Percentiles rank a stretch among this genome's conserved stretches.
Conservation (phyloP, 2,113 vertebrate genomes). For the Plectropomus leopardus region DNA sequence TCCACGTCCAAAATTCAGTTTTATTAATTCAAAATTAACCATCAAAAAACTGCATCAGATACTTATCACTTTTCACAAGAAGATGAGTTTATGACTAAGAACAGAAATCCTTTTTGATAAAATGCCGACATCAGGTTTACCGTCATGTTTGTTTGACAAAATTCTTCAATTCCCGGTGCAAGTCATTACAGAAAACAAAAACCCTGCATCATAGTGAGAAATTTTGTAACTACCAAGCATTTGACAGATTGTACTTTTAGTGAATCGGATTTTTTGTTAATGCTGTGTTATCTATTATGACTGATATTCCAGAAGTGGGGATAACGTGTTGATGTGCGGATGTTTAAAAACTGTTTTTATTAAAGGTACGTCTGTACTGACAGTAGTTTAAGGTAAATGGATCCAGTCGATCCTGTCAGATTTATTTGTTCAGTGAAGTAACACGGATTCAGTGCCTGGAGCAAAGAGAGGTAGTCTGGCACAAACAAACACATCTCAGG, state of each 20-base stretch:
- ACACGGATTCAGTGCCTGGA: constrained; percentile 59
- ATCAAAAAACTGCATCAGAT: constrained; percentile 43
- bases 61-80: constrained; percentile 39
- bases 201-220: constrained; percentile 14
- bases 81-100: constrained; percentile 9
- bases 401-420: constrained; percentile 1
- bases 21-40: constrained; percentile 67
- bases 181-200: neutral
- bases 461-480: constrained; percentile 78
- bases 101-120: constrained; percentile 25
- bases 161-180: neutral
- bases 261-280: neutral
- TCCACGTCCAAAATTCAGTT: constrained; percentile 20
- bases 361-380: constrained; percentile 21
- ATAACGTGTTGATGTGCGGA: constrained; percentile 26
- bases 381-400: constrained; percentile 41
- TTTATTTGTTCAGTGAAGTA: constrained; percentile 34
- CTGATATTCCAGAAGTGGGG: neutral
- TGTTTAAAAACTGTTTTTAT: constrained; percentile 36
- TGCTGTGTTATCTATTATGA: constrained; percentile 1
- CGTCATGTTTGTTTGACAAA: constrained; percentile 14
- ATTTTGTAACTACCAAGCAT: neutral
- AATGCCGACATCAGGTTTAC: constrained; percentile 39
- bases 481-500: constrained; percentile 62
- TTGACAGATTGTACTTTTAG: neutral